phyloP scores from a whole-genome alignment of 2,888 invertebrate species.

The Trichacis sp. region DNA sequence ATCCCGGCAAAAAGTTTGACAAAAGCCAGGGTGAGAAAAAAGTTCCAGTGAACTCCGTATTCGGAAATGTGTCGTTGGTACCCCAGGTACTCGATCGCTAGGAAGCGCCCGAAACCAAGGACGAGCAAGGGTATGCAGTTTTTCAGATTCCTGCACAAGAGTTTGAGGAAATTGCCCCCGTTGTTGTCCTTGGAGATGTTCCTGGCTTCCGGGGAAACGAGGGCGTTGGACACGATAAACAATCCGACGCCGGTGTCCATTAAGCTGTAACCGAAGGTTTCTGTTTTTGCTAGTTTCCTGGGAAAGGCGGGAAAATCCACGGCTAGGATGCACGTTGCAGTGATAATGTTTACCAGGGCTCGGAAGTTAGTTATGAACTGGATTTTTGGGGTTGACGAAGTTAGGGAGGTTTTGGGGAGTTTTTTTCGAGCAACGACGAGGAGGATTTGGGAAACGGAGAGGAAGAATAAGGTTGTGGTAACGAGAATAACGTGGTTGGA shows the following conservation, averaged over 20 bases:
- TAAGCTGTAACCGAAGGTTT: conserved; percentile 84
- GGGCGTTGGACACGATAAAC: conserved; percentile 85
- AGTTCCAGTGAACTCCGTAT: conserved; percentile 98
- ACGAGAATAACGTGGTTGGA: conserved; percentile 52
- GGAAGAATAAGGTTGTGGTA: conserved; percentile 46
- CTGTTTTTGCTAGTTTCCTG: conserved; percentile 87
- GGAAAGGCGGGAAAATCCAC: conserved; percentile 95
- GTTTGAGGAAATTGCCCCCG: conserved; percentile 29
- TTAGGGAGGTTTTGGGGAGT: conserved; percentile 3
- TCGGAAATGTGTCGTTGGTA: conserved; percentile 93
- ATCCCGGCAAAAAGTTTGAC: conserved; percentile 81
- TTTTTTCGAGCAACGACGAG: conserved; percentile 32
- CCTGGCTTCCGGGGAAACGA: conserved; percentile 75
- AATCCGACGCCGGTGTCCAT: conserved; percentile 98
- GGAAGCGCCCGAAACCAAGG: conserved; percentile 76
- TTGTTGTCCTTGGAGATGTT: conserved; percentile 40
- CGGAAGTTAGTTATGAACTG: conserved; percentile 77
- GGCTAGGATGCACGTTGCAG: conserved; percentile 87
- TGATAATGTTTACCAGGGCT: conserved; percentile 79
- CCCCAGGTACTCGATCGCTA: conserved; percentile 74
- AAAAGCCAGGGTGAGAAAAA: conserved; percentile 92
- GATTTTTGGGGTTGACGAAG: conserved; percentile 26
- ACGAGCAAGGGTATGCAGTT: conserved; percentile 71
- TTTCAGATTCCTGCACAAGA: conserved; percentile 55
- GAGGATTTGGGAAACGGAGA: conserved; percentile 49